Conservation (phyloP, 2,113 vertebrate species). For the Myiozetetes cayanensis region DNA sequence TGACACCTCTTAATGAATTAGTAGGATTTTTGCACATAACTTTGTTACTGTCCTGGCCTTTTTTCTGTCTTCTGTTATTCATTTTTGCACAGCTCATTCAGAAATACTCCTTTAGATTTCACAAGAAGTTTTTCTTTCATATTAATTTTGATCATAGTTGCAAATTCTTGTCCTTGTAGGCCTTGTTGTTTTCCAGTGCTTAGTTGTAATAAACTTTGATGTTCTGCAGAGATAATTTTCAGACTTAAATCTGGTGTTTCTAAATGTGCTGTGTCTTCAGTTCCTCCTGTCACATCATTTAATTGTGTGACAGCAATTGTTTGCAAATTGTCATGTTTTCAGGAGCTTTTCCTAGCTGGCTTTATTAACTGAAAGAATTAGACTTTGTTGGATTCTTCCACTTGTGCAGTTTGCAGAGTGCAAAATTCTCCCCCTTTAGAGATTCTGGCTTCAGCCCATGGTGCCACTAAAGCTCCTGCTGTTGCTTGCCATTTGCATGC, state of each 20-base stretch:
- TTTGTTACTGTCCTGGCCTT: neutral
- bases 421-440: neutral
- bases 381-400: neutral
- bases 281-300: conserved; percentile 33
- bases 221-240: conserved; percentile 20
- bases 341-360: neutral
- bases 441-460: neutral
- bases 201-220: conserved; percentile 7
- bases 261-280: neutral
- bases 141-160: conserved; percentile 21
- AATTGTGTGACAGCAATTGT: conserved; percentile 4
- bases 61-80: neutral
- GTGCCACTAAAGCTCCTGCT: neutral
- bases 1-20: neutral
- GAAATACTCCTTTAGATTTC: neutral
- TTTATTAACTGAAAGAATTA: neutral
- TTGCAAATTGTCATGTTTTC: neutral
- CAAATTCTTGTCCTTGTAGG: neutral
- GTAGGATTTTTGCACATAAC: neutral
- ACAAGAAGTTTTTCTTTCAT: neutral
- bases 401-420: neutral
- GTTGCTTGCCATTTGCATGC: neutral
- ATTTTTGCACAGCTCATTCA: neutral
- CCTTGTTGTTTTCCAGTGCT: neutral
- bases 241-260: conserved; percentile 16